These are phyloP conservation scores for Myotis daubentonii DNA, from an alignment of 2,797 vertebrate species.

Conservation along the genomic window DNA sequence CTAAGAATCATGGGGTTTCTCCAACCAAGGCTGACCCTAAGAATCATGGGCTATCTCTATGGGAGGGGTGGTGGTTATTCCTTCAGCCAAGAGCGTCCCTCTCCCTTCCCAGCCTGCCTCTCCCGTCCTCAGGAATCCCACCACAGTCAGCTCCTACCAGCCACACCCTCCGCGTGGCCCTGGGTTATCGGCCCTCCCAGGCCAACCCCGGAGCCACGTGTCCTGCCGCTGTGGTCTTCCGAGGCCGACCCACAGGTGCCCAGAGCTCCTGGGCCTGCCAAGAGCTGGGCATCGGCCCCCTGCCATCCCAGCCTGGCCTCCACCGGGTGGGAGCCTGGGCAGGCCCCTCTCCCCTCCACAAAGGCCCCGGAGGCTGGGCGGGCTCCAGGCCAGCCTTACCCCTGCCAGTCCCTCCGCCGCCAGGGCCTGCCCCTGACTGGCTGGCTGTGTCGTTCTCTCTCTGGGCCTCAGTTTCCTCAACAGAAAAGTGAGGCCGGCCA, in stretches of 20 bases:
- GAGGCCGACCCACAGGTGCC: no score
- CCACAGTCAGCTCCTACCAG: background rate
- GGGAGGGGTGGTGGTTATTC: no score
- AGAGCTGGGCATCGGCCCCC: background rate
- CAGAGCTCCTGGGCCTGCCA: background rate
- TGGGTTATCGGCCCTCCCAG: background rate
- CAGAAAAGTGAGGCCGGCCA: background rate
- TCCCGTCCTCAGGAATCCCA: background rate
- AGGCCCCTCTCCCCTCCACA: background rate
- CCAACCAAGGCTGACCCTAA: background rate
- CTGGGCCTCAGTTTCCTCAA: background rate
- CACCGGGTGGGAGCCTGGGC: background rate
- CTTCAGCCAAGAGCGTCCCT: no score
- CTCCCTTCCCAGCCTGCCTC: background rate
- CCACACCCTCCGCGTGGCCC: accelerated
- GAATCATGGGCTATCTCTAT: background rate
- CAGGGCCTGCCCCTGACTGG: background rate
- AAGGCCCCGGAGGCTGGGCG: background rate
- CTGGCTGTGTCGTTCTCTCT: accelerated
- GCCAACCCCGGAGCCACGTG: background rate
- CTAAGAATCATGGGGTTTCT: background rate
- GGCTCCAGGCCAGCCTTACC: background rate
- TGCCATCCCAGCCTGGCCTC: background rate
- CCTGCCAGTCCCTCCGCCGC: background rate
- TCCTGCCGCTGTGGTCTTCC: no score